Conservation (phyloP, 1,140 invertebrate genomes). For the Aphaenogaster floridana region DNA sequence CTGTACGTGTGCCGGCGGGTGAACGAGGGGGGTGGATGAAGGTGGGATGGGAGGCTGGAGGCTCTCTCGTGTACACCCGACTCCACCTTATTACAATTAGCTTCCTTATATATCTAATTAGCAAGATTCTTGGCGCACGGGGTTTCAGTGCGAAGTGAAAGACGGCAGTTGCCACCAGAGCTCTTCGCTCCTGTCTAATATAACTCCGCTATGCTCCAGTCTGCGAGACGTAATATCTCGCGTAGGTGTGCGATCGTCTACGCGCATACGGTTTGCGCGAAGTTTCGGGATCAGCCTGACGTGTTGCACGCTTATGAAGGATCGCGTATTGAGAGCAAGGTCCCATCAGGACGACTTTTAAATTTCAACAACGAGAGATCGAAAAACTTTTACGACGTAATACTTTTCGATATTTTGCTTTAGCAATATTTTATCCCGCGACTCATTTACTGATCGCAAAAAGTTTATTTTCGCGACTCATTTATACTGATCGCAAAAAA, state of each 20-base stretch:
- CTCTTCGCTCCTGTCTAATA: constrained; percentile 81
- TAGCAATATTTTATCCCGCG: background rate
- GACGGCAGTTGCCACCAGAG: constrained; percentile 83
- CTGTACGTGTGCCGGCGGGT: constrained; percentile 59
- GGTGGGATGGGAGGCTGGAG: constrained; percentile 37
- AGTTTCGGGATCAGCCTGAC: constrained; percentile 14
- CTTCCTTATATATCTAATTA: constrained; percentile 85
- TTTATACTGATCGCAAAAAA: background rate
- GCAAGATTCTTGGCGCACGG: constrained; percentile 82
- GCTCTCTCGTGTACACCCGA: constrained; percentile 79
- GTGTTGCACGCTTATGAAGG: constrained; percentile 34
- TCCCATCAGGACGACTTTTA: background rate
- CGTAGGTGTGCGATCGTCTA: constrained; percentile 55
- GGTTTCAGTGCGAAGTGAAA: constrained; percentile 82
- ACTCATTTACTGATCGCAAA: background rate
- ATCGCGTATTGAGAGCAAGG: constrained; percentile 39
- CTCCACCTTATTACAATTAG: constrained; percentile 85
- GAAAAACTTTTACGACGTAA: background rate
- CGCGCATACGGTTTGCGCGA: constrained; percentile 37
- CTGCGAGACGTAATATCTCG: constrained; percentile 74
- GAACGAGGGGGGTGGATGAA: constrained; percentile 30
- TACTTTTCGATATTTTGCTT: background rate
- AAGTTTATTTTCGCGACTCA: background rate
- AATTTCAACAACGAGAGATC: background rate
- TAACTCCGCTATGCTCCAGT: constrained; percentile 73